These are phyloP conservation scores for Trachelus stipa DNA, from an alignment of 2,888 invertebrate genomes.

Conservation along the genomic window DNA sequence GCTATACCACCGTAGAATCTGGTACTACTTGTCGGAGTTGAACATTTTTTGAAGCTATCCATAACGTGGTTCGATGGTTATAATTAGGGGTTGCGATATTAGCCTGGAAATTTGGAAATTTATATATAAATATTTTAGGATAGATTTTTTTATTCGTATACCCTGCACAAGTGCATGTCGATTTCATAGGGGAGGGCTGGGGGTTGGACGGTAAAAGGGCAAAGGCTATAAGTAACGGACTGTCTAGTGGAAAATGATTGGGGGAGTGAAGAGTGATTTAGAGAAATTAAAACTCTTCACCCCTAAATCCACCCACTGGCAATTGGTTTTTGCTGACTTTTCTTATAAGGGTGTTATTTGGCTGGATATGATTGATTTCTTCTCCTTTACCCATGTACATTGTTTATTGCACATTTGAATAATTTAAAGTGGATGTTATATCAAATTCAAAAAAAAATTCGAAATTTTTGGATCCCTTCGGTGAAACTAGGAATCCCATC, in stretches of 20 bases:
- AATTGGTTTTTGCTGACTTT: not conserved
- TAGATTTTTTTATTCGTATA: not conserved
- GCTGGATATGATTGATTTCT: not conserved
- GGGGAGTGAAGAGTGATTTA: constrained; percentile 64
- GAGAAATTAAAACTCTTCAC: constrained; percentile 63
- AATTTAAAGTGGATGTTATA: not conserved
- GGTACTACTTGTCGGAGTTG: not conserved
- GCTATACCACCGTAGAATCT: not conserved
- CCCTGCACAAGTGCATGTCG: constrained; percentile 55
- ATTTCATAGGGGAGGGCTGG: constrained; percentile 48
- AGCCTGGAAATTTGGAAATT: not conserved
- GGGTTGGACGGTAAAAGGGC: constrained; percentile 57
- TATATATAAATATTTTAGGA: not conserved
- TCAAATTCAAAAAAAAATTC: not conserved
- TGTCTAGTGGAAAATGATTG: constrained; percentile 62
- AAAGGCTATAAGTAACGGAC: constrained; percentile 64
- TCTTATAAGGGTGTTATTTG: not conserved
- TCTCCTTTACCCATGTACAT: not conserved
- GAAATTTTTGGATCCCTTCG: not conserved
- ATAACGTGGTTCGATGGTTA: not conserved
- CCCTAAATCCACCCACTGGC: not conserved
- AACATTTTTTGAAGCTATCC: not conserved
- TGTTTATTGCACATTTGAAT: not conserved
- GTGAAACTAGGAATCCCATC: not conserved
- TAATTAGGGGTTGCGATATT: not conserved